phyloP scores from a whole-genome alignment of 1,140 invertebrate species.

The Cotesia chilonis region DNA sequence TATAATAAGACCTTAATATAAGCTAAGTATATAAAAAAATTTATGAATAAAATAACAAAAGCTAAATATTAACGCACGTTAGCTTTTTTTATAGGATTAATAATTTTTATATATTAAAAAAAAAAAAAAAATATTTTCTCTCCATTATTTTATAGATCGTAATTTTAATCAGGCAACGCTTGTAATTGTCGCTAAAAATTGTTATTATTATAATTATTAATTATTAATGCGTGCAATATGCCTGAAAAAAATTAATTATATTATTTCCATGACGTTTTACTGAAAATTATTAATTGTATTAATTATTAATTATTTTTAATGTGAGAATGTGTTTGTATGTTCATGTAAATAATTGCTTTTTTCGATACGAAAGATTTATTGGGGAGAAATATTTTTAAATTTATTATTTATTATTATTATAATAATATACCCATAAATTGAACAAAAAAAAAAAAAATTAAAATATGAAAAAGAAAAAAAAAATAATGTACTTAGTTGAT shows the following conservation, averaged over 20 bases:
- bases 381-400: slow-evolving; percentile 10
- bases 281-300: slow-evolving; percentile 8
- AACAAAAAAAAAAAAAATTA: too few relatives aligned
- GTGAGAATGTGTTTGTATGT: slow-evolving; percentile 10
- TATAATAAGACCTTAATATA: slow-evolving; percentile 37
- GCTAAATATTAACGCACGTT: background rate
- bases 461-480: background rate
- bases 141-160: too few relatives aligned
- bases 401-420: slow-evolving; percentile 1
- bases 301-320: slow-evolving; percentile 2
- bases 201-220: slow-evolving; percentile 12
- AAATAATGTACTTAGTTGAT: background rate
- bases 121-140: too few relatives aligned
- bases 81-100: background rate
- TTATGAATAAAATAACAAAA: slow-evolving; percentile 9
- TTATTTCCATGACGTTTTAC: slow-evolving; percentile 16
- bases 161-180: too few relatives aligned
- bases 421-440: background rate
- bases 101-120: too few relatives aligned
- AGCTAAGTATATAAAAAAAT: background rate
- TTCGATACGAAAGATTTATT: slow-evolving; percentile 13
- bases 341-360: slow-evolving; percentile 19
- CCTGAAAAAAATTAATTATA: background rate
- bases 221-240: slow-evolving; percentile 6
- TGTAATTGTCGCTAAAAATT: background rate